These are phyloP conservation scores for Idaea aversata DNA, from an alignment of 2,888 invertebrate genomes.

Conservation along the genomic window DNA sequence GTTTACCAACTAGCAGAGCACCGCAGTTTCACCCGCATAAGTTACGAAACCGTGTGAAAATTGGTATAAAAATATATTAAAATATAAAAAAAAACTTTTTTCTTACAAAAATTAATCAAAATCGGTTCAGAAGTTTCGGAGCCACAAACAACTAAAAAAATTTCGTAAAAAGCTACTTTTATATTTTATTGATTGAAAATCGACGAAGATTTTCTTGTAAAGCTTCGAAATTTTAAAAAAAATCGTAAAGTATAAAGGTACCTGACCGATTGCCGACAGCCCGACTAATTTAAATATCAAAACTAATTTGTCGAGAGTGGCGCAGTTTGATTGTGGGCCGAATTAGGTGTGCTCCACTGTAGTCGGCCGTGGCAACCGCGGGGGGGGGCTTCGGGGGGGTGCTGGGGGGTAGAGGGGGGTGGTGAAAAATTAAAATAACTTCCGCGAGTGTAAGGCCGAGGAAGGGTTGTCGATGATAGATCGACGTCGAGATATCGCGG, in stretches of 20 bases:
- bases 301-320: conserved; percentile 71
- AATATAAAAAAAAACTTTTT: too few species aligned
- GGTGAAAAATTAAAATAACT: conserved; percentile 42
- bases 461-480: conserved; percentile 41
- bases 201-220: too few species aligned
- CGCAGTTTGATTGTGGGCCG: conserved; percentile 65
- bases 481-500: conserved; percentile 13
- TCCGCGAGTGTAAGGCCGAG: conserved; percentile 19
- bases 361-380: conserved; percentile 15
- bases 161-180: too few species aligned
- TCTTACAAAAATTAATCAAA: too few species aligned
- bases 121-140: too few species aligned
- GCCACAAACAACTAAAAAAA: too few species aligned
- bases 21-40: too few species aligned
- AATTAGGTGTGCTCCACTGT: conserved; percentile 49
- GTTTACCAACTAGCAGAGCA: too few species aligned
- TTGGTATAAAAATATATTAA: too few species aligned
- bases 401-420: conserved; percentile 13
- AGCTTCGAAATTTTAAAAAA: conserved; percentile 4
- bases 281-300: conserved; percentile 74
- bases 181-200: too few species aligned
- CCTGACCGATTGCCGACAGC: conserved; percentile 48
- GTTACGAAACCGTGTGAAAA: too few species aligned
- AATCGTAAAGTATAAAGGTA: conserved; percentile 33
- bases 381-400: conserved; percentile 9